A percentile compares a stretch with the other conserved stretches of the same genome.
Evolutionary conservation across 2,797 vertebrate genomes (phyloP).

Genomic region (Phalloptychus januarius): DNA sequence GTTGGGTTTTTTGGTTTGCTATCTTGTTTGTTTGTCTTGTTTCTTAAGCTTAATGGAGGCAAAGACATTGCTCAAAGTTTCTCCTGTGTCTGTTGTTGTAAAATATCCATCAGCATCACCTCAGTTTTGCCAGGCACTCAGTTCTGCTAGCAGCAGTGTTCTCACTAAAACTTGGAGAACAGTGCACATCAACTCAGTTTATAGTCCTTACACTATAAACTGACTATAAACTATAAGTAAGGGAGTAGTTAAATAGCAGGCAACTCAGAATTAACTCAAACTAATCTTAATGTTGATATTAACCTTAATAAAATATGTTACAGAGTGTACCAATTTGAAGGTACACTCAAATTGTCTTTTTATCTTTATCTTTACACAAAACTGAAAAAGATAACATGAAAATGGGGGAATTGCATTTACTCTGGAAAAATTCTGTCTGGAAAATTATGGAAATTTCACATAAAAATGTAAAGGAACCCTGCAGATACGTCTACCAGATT

Average conservation of each 20-base stretch:
- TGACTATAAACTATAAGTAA: not conserved
- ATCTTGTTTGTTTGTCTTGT: not conserved
- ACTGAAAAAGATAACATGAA: not conserved
- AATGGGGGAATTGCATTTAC: not conserved
- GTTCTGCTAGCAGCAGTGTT: too few species aligned
- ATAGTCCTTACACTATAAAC: too few species aligned
- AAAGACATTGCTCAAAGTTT: not conserved
- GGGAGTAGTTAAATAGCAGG: not conserved
- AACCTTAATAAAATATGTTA: not conserved
- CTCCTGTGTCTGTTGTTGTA: not conserved
- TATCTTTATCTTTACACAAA: not conserved
- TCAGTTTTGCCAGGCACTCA: not conserved
- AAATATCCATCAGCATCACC: not conserved
- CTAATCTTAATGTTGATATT: not conserved
- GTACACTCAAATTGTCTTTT: not conserved
- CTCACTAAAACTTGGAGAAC: too few species aligned
- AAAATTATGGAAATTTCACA: not conserved
- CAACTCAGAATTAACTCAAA: not conserved
- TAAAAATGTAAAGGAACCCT: not conserved
- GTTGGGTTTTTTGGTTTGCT: slow-evolving; percentile 52
- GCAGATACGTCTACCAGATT: not conserved
- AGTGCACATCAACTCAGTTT: too few species aligned
- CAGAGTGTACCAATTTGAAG: not conserved
- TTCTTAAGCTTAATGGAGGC: not conserved
- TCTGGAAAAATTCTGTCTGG: not conserved